These are phyloP conservation scores for Lutjanus argentimaculatus DNA, from an alignment of 2,797 vertebrate genomes.

Conservation along the genomic window DNA sequence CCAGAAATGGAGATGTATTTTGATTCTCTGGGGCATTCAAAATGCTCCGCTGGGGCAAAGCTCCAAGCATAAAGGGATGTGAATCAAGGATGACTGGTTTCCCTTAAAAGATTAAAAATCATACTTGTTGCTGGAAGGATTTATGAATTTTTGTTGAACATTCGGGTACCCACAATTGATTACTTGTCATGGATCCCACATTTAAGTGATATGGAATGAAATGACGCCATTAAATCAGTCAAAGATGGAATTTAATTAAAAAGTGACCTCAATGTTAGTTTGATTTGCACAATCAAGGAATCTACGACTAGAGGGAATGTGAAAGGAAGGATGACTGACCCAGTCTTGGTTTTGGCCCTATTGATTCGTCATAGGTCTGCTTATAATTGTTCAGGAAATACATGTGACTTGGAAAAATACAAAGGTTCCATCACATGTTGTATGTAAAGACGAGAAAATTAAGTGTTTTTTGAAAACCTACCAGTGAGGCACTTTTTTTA, in stretches of 20 bases:
- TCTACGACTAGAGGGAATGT: slow-evolving; percentile 52
- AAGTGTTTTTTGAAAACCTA: slow-evolving; percentile 42
- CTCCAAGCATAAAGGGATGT: neutral
- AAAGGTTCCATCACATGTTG: neutral
- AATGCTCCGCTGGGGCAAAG: slow-evolving; percentile 25
- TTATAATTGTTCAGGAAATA: slow-evolving; percentile 7
- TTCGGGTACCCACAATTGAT: slow-evolving; percentile 56
- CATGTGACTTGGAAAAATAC: neutral
- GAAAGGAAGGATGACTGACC: slow-evolving; percentile 43
- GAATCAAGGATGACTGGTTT: slow-evolving; percentile 23
- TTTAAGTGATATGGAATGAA: slow-evolving; percentile 67
- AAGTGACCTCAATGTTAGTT: slow-evolving; percentile 34
- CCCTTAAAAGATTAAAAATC: slow-evolving; percentile 6
- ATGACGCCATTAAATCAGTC: slow-evolving; percentile 32
- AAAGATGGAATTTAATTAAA: slow-evolving; percentile 27
- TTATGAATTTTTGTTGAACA: slow-evolving; percentile 6
- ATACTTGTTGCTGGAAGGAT: neutral
- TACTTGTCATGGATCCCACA: slow-evolving; percentile 57
- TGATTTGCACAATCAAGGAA: slow-evolving; percentile 24
- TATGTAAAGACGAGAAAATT: slow-evolving; percentile 11
- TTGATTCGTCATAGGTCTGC: slow-evolving; percentile 28
- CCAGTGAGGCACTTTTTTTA: slow-evolving; percentile 78
- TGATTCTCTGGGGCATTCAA: slow-evolving; percentile 16
- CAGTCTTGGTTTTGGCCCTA: slow-evolving; percentile 43
- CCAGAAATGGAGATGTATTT: slow-evolving; percentile 3